Evolutionary conservation across 2,888 invertebrate species (phyloP).

Genomic region (Cephus pulcher): DNA sequence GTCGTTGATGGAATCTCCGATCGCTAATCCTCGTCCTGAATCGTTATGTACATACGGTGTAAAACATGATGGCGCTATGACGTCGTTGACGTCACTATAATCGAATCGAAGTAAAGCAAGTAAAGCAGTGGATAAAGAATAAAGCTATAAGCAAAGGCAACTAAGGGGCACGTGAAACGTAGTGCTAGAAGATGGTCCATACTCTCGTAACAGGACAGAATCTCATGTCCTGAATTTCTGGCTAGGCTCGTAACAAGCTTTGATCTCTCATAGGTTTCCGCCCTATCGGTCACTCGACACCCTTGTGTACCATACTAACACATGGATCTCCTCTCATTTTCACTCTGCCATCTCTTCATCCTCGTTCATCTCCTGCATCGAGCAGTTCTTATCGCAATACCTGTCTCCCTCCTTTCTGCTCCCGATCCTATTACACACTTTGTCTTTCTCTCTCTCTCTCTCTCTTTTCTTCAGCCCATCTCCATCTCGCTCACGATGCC

Average conservation of each 20-base stretch:
- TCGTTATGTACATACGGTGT: not conserved
- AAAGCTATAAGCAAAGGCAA: not conserved
- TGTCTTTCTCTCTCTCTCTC: not conserved
- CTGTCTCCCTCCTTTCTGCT: not conserved
- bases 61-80: not conserved
- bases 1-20: constrained; percentile 33
- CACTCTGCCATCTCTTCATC: not conserved
- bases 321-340: not conserved
- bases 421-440: not conserved
- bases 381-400: not conserved
- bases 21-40: not conserved
- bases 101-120: not conserved
- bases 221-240: not conserved
- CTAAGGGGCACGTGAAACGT: not conserved
- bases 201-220: not conserved
- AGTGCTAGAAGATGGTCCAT: not conserved
- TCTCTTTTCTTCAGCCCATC: not conserved
- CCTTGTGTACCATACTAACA: constrained; percentile 42
- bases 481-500: not conserved
- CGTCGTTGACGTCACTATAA: not conserved
- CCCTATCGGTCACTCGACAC: constrained; percentile 51
- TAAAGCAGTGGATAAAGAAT: not conserved
- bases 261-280: constrained; percentile 43
- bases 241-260: constrained; percentile 45
- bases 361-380: not conserved